phyloP scores from a whole-genome alignment of 2,113 vertebrate species.

The Asarcornis scutulata region DNA sequence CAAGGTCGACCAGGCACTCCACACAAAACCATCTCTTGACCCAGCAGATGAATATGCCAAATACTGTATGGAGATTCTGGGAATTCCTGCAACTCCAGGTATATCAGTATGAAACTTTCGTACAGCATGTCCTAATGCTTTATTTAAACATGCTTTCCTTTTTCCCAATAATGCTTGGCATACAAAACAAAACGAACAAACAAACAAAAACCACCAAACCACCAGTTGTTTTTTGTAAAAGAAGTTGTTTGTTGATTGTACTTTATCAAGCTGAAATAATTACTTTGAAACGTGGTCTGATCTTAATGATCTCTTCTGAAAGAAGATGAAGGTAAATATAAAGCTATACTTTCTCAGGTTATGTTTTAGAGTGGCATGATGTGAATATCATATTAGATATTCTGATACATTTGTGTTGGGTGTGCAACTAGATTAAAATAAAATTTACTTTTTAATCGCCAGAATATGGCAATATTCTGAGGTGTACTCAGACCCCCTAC shows the following conservation, averaged over 20 bases:
- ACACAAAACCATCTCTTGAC: constrained; percentile 80
- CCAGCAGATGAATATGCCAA: constrained; percentile 88
- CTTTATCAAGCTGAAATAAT: not conserved
- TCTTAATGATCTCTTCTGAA: not conserved
- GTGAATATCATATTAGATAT: not conserved
- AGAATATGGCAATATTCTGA: not conserved
- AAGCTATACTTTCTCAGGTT: not conserved
- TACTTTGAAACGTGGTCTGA: not conserved
- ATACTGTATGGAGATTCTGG: constrained; percentile 86
- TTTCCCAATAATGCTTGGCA: not conserved
- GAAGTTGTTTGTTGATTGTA: not conserved
- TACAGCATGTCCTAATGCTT: not conserved
- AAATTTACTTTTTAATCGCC: not conserved
- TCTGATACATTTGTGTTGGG: not conserved
- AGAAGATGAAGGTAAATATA: not conserved
- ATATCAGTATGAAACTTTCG: not conserved
- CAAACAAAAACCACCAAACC: too few species aligned
- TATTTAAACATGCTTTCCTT: not conserved
- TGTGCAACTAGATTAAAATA: not conserved
- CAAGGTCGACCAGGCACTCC: constrained; percentile 91
- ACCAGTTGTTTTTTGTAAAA: not conserved
- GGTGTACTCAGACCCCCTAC: not conserved
- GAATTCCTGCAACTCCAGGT: constrained; percentile 92
- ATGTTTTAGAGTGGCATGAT: not conserved
- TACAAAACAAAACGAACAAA: not conserved